A percentile compares a stretch with the other conserved stretches of the same genome.
phyloP scores from a whole-genome alignment of 2,888 invertebrate species.

The Cryptus armator region DNA sequence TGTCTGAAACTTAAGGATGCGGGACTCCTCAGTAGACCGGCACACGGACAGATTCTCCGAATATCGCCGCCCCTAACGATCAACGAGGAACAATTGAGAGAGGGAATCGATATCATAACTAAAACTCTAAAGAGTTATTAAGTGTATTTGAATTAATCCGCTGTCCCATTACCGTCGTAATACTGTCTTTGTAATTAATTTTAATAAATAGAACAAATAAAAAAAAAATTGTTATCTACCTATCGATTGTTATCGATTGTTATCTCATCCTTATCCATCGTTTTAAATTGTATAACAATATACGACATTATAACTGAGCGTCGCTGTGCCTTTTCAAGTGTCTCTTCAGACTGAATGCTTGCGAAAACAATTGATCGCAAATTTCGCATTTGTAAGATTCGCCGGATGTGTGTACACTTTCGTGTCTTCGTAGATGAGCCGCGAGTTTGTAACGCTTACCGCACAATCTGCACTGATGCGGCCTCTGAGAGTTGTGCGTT shows the following conservation, averaged over 20 bases:
- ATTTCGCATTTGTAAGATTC: conserved; percentile 83
- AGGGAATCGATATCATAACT: conserved; percentile 87
- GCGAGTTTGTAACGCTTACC: conserved; percentile 82
- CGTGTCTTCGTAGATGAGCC: conserved; percentile 82
- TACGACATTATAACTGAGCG: conserved; percentile 53
- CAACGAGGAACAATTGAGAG: conserved; percentile 87
- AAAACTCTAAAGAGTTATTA: conserved; percentile 75
- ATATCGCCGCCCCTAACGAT: conserved; percentile 91
- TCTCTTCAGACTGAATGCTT: conserved; percentile 85
- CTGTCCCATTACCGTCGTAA: conserved; percentile 4
- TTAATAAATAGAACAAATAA: background rate
- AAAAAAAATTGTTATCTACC: background rate
- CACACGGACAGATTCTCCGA: conserved; percentile 90
- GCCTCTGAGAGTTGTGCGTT: conserved; percentile 78
- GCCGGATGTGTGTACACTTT: conserved; percentile 79
- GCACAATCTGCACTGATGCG: conserved; percentile 82
- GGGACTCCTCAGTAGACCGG: conserved; percentile 90
- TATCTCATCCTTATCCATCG: no score
- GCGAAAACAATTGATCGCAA: conserved; percentile 86
- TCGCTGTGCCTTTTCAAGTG: conserved; percentile 86
- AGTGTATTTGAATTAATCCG: conserved; percentile 21
- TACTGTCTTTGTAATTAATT: conserved; percentile 1
- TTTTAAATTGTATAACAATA: background rate
- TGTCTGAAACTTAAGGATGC: conserved; percentile 88
- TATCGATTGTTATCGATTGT: no score